Base-by-base conservation (phyloP, 1,140 invertebrate genomes). In the Maniola jurtina region DNA sequence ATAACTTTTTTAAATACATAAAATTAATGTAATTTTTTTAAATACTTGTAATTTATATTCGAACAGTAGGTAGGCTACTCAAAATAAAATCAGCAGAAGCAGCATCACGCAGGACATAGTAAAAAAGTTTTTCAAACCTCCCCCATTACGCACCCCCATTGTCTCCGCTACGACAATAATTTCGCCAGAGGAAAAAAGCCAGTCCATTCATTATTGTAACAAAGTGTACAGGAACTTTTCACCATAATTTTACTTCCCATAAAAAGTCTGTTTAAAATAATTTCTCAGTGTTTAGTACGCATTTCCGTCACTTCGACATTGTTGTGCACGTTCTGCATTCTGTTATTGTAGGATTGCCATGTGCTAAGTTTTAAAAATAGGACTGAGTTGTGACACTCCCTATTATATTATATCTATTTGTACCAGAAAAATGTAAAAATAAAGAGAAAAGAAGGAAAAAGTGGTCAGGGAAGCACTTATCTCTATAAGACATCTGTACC, bases 221-320 rank as follows among this genome's bases (percentile, higher is more conserved):
- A 40, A 40, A 57, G 9, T 50, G 52, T 34, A 55, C 25, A 55
- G 52, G 52, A 33, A 55, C 11, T 15, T 34, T 55, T 34, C 16
- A 33, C 16, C 6, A 34, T 34, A 55, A 55, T 55, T 55, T 34
- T 55, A 55, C 52, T 55, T 33, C 52, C 9, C 11, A 5, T 38
- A 59, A 40, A 56, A 57, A 45, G 35, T 38, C 40, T 45, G 57
- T 59, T 25, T 25, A 33, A 45, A 59, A 59, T 59, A 47, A 59
- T 59, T 59, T 59, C 57, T 59, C 14, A n/a, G 38, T 59, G 57
- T 25, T 40, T 33, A 47, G 57, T 59, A 47, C 42, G 57, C 38
- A 47, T 64, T 64, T 64, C 62, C 62, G 62, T 54, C 55, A 65
- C 38, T 50, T 59, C 36, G 36, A 38, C 14, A 50, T 16, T 50